These are phyloP conservation scores for Actinemys pallida DNA, from an alignment of 2,113 vertebrate genomes.

Conservation along the genomic window DNA sequence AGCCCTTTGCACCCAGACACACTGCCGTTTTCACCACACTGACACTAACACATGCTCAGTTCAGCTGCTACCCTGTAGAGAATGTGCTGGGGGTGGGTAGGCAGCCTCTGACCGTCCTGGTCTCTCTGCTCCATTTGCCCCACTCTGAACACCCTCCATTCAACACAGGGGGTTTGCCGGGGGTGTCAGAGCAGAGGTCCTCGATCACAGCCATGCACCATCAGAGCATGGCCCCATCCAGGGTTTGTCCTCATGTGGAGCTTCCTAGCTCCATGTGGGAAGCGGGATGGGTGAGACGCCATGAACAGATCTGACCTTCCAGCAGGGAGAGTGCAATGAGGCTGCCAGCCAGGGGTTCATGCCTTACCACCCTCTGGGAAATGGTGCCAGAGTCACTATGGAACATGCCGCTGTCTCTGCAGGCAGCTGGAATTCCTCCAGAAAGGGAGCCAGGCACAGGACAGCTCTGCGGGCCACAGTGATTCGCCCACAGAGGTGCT, in stretches of 20 bases:
- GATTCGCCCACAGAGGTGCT: rapidly evolving
- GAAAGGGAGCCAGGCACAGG: neutral
- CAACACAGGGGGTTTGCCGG: neutral
- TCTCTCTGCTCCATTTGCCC: neutral
- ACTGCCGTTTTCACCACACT: neutral
- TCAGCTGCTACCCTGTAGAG: neutral
- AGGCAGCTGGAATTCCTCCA: neutral
- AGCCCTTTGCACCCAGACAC: neutral
- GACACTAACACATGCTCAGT: too few relatives aligned
- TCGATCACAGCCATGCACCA: neutral
- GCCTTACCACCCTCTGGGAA: neutral
- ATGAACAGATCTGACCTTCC: neutral
- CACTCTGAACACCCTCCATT: neutral
- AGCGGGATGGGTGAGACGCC: neutral
- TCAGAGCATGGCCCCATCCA: neutral
- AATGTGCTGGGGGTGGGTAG: neutral
- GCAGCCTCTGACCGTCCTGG: neutral
- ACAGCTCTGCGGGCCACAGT: rapidly evolving
- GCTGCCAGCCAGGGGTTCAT: neutral
- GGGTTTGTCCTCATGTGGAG: neutral
- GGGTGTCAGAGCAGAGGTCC: neutral
- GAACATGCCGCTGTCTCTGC: rapidly evolving
- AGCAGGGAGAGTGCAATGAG: neutral
- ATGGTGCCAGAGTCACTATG: neutral
- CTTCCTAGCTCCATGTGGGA: neutral